Evolutionary conservation across 2,888 invertebrate species (phyloP), one percentile per base, ranked within the genome.

Genomic region (Conus canariensis): DNA sequence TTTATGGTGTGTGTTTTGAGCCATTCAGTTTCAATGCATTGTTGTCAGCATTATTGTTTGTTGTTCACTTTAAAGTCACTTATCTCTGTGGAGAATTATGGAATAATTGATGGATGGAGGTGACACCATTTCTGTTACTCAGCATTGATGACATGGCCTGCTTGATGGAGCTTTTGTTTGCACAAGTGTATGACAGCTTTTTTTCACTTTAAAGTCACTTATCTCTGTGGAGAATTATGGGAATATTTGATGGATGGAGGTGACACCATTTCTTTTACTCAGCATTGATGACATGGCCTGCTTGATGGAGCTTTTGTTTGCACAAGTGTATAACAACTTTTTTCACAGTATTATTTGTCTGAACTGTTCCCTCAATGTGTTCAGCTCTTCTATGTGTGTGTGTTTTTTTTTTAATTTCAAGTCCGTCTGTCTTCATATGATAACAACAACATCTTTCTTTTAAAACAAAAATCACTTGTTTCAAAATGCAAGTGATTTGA

Each of bases 351-450:
- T 83, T 83, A 83, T 22, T n/a, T 4, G 77, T 25, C 19, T 25
- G 30, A 77, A 77, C 82, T 83, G 82, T 56, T 58, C 82, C 70
- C 80, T 80, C 9, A 58, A 58, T 83, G 82, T 83, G 82, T 83
- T 83, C 82, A 83, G 56, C 45, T 22, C 82, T 30, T 45, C 16
- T 3, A 8, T 80, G 80, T 1, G 45, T 3, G 1, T 80, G 80
- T 1, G 45, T 83, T 19, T 9, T 45, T 25, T 80, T 9, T 45
- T 25, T 80, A 5, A 14, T 22, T 74, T 22, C n/a, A n/a, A 45
- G 45, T 45, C 45, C 3, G 1, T 45, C 45, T 8, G 10, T 74
- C n/a, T 74, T 22, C 10, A 9, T 9, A 74, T 25, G 14, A 9
- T 80, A 30, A 19, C 30, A 74, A 25, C n/a, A n/a, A n/a, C 10